Evolutionary conservation across 2,888 invertebrate genomes (phyloP).

Genomic region (Callosobruchus maculatus): DNA sequence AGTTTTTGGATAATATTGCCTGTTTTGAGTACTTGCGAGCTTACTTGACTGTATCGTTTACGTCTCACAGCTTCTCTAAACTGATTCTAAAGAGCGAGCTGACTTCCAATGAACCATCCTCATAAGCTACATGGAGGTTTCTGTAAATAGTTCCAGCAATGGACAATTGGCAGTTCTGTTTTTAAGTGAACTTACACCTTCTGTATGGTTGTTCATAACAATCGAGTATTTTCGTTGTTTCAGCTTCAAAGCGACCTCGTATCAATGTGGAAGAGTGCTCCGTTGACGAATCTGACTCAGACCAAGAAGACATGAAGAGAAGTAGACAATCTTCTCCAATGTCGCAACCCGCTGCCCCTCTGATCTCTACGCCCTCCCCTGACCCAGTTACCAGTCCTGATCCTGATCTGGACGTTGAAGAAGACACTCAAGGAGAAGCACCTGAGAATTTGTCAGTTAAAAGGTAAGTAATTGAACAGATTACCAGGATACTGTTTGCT

Average conservation of each 20-base stretch:
- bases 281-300: slow-evolving; percentile 52
- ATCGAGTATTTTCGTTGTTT: slow-evolving; percentile 19
- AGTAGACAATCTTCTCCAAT: slow-evolving; percentile 44
- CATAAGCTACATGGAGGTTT: no score
- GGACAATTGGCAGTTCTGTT: no score
- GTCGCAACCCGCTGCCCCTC: slow-evolving; percentile 32
- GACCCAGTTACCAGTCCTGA: slow-evolving; percentile 40
- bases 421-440: slow-evolving; percentile 49
- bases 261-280: slow-evolving; percentile 49
- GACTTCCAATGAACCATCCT: no score
- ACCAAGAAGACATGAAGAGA: slow-evolving; percentile 43
- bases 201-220: no score
- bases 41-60: no score
- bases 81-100: no score
- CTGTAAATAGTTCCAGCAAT: no score
- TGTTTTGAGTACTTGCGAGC: no score
- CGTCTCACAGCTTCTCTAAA: no score
- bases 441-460: slow-evolving; percentile 83
- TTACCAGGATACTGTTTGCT: no score
- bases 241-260: slow-evolving; percentile 50
- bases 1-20: no score
- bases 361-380: slow-evolving; percentile 48
- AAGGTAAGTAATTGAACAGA: slow-evolving; percentile 15
- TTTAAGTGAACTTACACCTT: no score
- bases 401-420: slow-evolving; percentile 53